Evolutionary conservation across 2,113 vertebrate species (phyloP).

Genomic region (Datnioides undecimradiatus): DNA sequence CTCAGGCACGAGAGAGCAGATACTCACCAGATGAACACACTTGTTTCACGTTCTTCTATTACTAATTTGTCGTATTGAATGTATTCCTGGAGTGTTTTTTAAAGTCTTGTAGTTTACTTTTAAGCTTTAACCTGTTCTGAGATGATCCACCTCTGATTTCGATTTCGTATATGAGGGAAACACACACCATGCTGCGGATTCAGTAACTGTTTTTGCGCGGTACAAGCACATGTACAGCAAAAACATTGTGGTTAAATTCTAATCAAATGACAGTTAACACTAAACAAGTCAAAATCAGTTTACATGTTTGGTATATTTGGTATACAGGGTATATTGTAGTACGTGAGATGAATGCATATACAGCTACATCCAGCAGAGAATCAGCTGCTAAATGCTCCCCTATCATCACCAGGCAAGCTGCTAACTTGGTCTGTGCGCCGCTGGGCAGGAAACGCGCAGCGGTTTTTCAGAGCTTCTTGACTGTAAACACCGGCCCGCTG

Average conservation of each 20-base stretch:
- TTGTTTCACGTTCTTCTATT: background rate
- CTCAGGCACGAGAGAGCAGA: background rate
- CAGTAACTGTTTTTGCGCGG: too few relatives aligned
- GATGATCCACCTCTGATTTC: background rate
- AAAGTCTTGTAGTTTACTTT: background rate
- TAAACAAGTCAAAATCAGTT: background rate
- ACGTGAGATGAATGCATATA: too few relatives aligned
- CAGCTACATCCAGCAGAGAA: too few relatives aligned
- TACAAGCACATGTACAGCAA: background rate
- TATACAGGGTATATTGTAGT: too few relatives aligned
- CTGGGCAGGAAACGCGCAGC: background rate
- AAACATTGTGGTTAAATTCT: background rate
- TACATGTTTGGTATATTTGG: too few relatives aligned
- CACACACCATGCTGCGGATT: too few relatives aligned
- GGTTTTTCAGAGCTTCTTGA: background rate
- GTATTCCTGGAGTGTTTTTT: background rate
- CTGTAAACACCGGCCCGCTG: background rate
- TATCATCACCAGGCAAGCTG: too few relatives aligned
- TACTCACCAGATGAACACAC: constrained; percentile 5
- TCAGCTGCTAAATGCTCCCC: background rate
- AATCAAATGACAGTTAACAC: background rate
- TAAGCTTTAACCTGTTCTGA: background rate
- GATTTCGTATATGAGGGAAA: background rate
- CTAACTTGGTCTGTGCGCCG: background rate
- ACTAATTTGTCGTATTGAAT: background rate